phyloP scores from a whole-genome alignment of 1,140 invertebrate genomes.

The Drosophila serrata region DNA sequence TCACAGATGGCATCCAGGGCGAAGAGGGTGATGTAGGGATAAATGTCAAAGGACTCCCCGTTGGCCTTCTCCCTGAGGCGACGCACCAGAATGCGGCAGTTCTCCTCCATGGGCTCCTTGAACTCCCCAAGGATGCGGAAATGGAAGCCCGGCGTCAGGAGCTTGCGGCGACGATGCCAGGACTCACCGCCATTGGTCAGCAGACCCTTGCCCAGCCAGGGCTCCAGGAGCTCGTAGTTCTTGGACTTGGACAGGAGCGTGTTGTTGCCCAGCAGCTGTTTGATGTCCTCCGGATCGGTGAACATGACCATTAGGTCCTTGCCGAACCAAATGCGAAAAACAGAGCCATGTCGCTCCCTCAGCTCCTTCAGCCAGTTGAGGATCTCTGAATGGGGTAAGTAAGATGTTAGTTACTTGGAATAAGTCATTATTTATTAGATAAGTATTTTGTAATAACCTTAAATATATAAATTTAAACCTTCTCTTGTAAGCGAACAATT shows the following conservation, averaged over 20 bases:
- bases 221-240: constrained; percentile 87
- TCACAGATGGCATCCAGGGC: constrained; percentile 93
- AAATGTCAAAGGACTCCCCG: constrained; percentile 87
- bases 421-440: too few species aligned
- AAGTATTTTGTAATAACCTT: too few species aligned
- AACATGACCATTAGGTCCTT: constrained; percentile 80
- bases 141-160: constrained; percentile 96
- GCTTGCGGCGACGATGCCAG: constrained; percentile 92
- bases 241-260: constrained; percentile 86
- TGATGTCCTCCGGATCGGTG: constrained; percentile 74
- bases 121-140: constrained; percentile 95
- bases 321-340: constrained; percentile 82
- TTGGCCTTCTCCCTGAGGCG: constrained; percentile 63
- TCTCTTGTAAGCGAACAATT: background rate
- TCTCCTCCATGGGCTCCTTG: constrained; percentile 88
- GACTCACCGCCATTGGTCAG: constrained; percentile 89
- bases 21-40: constrained; percentile 89
- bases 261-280: constrained; percentile 88
- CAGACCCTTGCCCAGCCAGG: constrained; percentile 90
- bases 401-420: background rate
- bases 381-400: constrained; percentile 33
- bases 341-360: constrained; percentile 59
- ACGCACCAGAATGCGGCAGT: constrained; percentile 83
- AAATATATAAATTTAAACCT: too few species aligned
- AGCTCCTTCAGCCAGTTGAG: constrained; percentile 65